A percentile compares a stretch with the other conserved stretches of the same genome.
Conservation (phyloP, 2,113 vertebrate genomes). For the Nerophis lumbriciformis region DNA sequence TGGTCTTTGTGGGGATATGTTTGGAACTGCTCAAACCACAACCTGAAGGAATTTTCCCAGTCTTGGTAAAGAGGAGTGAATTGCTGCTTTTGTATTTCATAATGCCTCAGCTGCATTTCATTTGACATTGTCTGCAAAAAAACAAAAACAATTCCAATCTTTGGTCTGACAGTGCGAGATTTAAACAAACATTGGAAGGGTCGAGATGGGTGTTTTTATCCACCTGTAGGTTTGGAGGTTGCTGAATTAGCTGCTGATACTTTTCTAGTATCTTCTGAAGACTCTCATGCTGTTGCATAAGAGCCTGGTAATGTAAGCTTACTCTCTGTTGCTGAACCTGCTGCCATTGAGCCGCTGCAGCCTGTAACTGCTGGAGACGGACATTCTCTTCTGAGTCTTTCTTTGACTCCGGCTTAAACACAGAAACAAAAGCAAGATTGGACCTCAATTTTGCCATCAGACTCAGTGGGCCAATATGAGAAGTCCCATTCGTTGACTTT, state of each 20-base stretch:
- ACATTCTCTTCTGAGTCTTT: slow-evolving; percentile 85
- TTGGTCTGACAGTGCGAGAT: neutral
- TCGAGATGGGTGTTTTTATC: neutral
- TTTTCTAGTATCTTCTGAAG: slow-evolving; percentile 89
- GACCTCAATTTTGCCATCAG: neutral
- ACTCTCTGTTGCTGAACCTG: slow-evolving; percentile 91
- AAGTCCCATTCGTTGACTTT: neutral
- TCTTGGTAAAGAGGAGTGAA: slow-evolving; percentile 88
- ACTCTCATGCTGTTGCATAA: slow-evolving; percentile 94
- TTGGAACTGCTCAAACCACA: slow-evolving; percentile 92
- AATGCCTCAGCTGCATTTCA: slow-evolving; percentile 87
- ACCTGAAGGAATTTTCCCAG: slow-evolving; percentile 85
- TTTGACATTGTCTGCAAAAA: slow-evolving; percentile 81
- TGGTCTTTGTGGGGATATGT: slow-evolving; percentile 95
- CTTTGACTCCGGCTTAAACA: slow-evolving; percentile 48
- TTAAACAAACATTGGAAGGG: neutral
- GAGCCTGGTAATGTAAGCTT: slow-evolving; percentile 90
- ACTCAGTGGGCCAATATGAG: neutral
- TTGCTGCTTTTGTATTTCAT: slow-evolving; percentile 87
- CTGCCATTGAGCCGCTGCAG: slow-evolving; percentile 94
- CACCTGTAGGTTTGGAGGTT: slow-evolving; percentile 86
- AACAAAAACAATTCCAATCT: neutral
- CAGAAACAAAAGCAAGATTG: slow-evolving; percentile 10
- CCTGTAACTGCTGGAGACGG: slow-evolving; percentile 89
- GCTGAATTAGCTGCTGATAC: slow-evolving; percentile 89